Percentiles rank a stretch among this genome's conserved stretches.
Conservation (phyloP, 37 sponge, comb jelly and placozoan genomes). For the Amphimedon queenslandica region DNA sequence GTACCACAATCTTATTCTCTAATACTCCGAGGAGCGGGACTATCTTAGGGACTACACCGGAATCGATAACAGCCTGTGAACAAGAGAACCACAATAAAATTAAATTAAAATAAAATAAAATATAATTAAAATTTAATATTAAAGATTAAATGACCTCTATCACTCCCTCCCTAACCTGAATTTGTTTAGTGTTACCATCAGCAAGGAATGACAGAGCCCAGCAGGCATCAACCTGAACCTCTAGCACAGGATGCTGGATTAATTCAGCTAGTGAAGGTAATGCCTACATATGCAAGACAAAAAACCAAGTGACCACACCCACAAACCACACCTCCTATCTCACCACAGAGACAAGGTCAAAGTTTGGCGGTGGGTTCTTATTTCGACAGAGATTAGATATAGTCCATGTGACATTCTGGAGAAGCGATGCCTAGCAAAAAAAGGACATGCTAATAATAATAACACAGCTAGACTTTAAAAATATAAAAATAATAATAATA, state of each 20-base stretch:
- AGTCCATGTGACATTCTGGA: conserved; percentile 88
- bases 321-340: conserved; percentile 7
- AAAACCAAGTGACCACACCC: not conserved
- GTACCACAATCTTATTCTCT: conserved; percentile 54
- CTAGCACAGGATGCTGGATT: conserved; percentile 68
- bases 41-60: conserved; percentile 65
- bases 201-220: conserved; percentile 94
- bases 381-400: conserved; percentile 91
- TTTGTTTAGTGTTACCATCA: conserved; percentile 70
- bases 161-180: conserved; percentile 50
- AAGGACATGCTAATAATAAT: not conserved
- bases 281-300: conserved; percentile 32
- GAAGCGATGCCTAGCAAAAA: conserved; percentile 46
- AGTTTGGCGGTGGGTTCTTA: conserved; percentile 92
- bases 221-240: conserved; percentile 87
- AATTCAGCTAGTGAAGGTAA: conserved; percentile 78
- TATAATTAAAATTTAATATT: not conserved
- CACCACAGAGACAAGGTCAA: conserved; percentile 74
- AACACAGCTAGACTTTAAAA: no score
- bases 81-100: not conserved
- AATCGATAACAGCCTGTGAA: conserved; percentile 66
- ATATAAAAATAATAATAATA: no score
- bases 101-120: not conserved
- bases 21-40: conserved; percentile 49
- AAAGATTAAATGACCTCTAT: not conserved